Conservation (phyloP, 2,888 invertebrate species). For the Margaritifera margaritifera region DNA sequence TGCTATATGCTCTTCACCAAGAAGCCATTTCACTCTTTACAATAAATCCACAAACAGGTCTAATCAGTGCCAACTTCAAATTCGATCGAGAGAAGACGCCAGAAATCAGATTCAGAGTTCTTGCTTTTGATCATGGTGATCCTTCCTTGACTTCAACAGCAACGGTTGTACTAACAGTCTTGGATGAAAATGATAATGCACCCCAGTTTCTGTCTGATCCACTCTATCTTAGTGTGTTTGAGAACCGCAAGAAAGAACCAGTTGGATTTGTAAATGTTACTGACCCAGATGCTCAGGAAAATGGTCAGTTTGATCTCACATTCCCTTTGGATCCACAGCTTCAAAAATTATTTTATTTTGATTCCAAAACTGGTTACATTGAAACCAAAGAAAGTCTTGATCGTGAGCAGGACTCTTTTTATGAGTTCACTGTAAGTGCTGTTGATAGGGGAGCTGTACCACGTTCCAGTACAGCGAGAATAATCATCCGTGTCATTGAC, state of each 20-base stretch:
- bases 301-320: slow-evolving; percentile 79
- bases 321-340: slow-evolving; percentile 72
- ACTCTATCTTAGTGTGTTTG: slow-evolving; percentile 90
- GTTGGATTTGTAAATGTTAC: slow-evolving; percentile 91
- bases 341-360: slow-evolving; percentile 75
- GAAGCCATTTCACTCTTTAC: slow-evolving; percentile 87
- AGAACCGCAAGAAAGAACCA: slow-evolving; percentile 90
- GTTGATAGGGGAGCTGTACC: slow-evolving; percentile 80
- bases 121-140: slow-evolving; percentile 83
- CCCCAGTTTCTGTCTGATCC: slow-evolving; percentile 93
- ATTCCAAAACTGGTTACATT: slow-evolving; percentile 86
- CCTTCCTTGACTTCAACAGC: slow-evolving; percentile 84
- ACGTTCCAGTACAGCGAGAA: slow-evolving; percentile 88
- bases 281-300: slow-evolving; percentile 92
- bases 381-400: slow-evolving; percentile 87
- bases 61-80: slow-evolving; percentile 87
- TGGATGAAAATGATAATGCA: slow-evolving; percentile 95
- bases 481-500: slow-evolving; percentile 94
- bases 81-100: slow-evolving; percentile 90
- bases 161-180: slow-evolving; percentile 83
- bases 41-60: slow-evolving; percentile 87
- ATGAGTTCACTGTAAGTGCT: slow-evolving; percentile 89
- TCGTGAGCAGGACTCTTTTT: slow-evolving; percentile 88
- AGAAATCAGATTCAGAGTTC: slow-evolving; percentile 92
- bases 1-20: slow-evolving; percentile 75